Evolutionary conservation across 2,888 invertebrate species (phyloP), one percentile per base, ranked within the genome.

Genomic region (Lobophora halterata): DNA sequence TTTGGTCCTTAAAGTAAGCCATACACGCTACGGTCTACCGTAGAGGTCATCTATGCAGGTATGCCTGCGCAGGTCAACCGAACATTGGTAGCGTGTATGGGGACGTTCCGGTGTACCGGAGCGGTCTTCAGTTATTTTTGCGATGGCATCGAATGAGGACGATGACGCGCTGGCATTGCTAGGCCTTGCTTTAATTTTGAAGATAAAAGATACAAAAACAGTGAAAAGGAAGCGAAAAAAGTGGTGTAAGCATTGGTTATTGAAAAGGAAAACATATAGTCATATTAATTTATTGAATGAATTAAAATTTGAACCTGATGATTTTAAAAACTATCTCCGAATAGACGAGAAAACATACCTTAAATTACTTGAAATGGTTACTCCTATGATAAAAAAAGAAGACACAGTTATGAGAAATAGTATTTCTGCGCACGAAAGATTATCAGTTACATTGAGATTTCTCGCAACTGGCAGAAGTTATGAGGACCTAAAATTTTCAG

Each of bases 201-300:
- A n/a, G n/a, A n/a, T n/a, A n/a, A n/a, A n/a, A n/a, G n/a, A n/a
- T n/a, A 1, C 21, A 28, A 28, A 35, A 28, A 28, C 8, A 26
- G 26, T 16, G 23, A 29, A 33, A 36, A 36, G 13, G 29, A 28
- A 10, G 17, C 21, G 20, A 24, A 36, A 29, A 29, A 36, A 36
- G 16, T 36, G 36, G 29, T 23, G 21, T 21, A 36, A 36, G 17
- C 21, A 10, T 8, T 35, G 35, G 35, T 35, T 35, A 21, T n/a
- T 21, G 28, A 11, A 36, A 29, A 29, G 36, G 29, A 24, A n/a
- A 19, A 25, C 25, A 17, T 23, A 31, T 13, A 31, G 25, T 26
- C 36, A 36, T 24, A 29, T 18, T 20, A 36, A 36, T 20, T 36
- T 36, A 29, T 21, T 36, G 29, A 17, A 14, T 20, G 34, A 34